These are phyloP conservation scores for Papilio xuthus DNA, from an alignment of 1,140 invertebrate genomes.

Conservation along the genomic window DNA sequence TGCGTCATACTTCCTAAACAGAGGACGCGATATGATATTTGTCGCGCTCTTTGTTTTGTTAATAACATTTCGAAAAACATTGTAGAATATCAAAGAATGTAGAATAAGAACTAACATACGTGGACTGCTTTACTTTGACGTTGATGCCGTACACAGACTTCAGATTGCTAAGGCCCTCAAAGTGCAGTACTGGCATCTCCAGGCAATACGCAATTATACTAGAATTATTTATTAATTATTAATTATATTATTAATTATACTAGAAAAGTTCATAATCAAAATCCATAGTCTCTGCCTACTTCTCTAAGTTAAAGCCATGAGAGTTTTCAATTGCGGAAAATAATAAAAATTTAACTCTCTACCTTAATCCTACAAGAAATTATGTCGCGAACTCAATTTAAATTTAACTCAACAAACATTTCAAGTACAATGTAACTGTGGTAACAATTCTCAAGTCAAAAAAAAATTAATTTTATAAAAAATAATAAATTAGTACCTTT, in stretches of 20 bases:
- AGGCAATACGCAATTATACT: background rate
- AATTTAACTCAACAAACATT: background rate
- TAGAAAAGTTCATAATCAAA: background rate
- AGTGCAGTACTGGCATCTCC: background rate
- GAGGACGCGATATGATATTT: conserved; percentile 28
- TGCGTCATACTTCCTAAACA: conserved; percentile 60
- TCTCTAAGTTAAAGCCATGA: background rate
- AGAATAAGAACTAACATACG: background rate
- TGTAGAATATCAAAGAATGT: background rate
- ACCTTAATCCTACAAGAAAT: conserved; percentile 4
- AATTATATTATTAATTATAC: too few species aligned
- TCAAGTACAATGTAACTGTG: background rate
- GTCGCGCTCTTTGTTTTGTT: conserved; percentile 28
- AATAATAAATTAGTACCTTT: too few species aligned
- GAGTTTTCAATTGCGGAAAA: background rate
- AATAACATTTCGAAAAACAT: conserved; percentile 26
- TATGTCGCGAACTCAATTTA: conserved; percentile 20
- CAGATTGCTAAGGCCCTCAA: too few species aligned
- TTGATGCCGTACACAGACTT: too few species aligned
- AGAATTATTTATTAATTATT: too few species aligned
- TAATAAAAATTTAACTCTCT: conserved; percentile 3
- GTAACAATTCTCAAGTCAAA: too few species aligned
- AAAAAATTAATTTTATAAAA: too few species aligned
- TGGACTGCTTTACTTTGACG: background rate
- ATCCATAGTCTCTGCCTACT: background rate